Percentiles rank a stretch among this genome's conserved stretches.
Evolutionary conservation across 1,140 invertebrate genomes (phyloP).

Genomic region (Pectinophora gossypiella): DNA sequence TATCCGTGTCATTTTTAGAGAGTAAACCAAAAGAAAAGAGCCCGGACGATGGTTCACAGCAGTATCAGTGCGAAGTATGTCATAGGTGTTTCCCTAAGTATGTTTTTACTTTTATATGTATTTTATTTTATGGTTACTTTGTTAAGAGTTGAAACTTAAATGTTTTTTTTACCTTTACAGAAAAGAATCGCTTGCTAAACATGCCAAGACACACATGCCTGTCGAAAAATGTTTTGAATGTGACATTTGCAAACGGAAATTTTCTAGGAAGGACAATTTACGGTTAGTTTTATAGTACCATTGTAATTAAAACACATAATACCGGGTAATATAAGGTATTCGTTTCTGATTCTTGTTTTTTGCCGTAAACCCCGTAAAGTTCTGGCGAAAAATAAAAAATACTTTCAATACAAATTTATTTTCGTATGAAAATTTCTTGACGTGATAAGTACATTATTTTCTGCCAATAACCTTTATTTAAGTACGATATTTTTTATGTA

Average conservation of each 20-base stretch:
- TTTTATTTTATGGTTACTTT: too few relatives aligned
- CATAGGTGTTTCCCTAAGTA: conserved; percentile 70
- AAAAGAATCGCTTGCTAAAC: conserved; percentile 70
- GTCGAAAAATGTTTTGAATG: conserved; percentile 70
- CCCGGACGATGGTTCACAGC: conserved; percentile 6
- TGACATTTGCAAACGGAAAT: conserved; percentile 72
- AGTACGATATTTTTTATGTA: too few relatives aligned
- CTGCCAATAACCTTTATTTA: too few relatives aligned
- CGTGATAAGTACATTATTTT: too few relatives aligned
- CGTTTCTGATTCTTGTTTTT: too few relatives aligned
- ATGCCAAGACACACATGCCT: conserved; percentile 66
- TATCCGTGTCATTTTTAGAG: conserved; percentile 52
- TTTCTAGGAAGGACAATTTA: conserved; percentile 72
- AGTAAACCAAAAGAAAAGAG: conserved; percentile 34
- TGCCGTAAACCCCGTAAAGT: too few relatives aligned
- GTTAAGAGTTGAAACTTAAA: neutral
- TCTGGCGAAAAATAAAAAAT: too few relatives aligned
- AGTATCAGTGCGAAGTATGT: conserved; percentile 69
- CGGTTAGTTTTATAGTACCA: too few relatives aligned
- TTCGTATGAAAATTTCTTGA: too few relatives aligned
- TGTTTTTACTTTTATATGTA: conserved; percentile 4
- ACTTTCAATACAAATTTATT: too few relatives aligned
- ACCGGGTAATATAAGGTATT: too few relatives aligned
- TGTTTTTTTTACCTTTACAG: conserved; percentile 30
- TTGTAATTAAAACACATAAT: too few relatives aligned